These are phyloP conservation scores for Hesperophylax magnus DNA, from an alignment of 1,140 invertebrate genomes.

Conservation along the genomic window DNA sequence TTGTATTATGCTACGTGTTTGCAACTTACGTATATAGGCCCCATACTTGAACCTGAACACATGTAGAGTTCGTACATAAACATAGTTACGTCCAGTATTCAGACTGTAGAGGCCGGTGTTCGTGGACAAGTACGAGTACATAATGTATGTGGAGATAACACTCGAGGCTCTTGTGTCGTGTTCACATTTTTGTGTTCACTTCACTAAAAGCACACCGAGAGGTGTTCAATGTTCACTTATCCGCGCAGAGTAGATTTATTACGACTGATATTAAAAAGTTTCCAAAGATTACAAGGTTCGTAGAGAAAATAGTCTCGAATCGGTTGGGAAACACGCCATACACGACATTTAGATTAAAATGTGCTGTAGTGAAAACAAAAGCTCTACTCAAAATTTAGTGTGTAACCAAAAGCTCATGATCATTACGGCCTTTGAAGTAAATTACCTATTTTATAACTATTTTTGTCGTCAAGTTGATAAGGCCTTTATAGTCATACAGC, in stretches of 20 bases:
- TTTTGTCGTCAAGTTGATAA: no score
- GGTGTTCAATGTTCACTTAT: slow-evolving; percentile 18
- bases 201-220: slow-evolving; percentile 10
- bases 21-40: slow-evolving; percentile 3
- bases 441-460: no score
- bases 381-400: no score
- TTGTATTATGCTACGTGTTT: slow-evolving; percentile 8
- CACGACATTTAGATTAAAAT: no score
- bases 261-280: slow-evolving; percentile 10
- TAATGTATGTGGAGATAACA: slow-evolving; percentile 10
- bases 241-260: slow-evolving; percentile 17
- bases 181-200: slow-evolving; percentile 36
- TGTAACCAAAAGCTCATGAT: no score
- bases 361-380: no score
- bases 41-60: background rate
- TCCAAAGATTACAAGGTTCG: slow-evolving; percentile 2
- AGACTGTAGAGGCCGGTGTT: background rate
- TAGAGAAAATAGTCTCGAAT: background rate
- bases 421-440: no score
- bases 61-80: background rate
- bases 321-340: no score
- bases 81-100: background rate
- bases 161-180: slow-evolving; percentile 23
- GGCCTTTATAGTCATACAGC: no score
- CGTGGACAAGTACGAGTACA: background rate